A percentile compares a stretch with the other conserved stretches of the same genome.
Evolutionary conservation across 2,113 vertebrate species (phyloP).

Genomic region (Charadrius vociferus): DNA sequence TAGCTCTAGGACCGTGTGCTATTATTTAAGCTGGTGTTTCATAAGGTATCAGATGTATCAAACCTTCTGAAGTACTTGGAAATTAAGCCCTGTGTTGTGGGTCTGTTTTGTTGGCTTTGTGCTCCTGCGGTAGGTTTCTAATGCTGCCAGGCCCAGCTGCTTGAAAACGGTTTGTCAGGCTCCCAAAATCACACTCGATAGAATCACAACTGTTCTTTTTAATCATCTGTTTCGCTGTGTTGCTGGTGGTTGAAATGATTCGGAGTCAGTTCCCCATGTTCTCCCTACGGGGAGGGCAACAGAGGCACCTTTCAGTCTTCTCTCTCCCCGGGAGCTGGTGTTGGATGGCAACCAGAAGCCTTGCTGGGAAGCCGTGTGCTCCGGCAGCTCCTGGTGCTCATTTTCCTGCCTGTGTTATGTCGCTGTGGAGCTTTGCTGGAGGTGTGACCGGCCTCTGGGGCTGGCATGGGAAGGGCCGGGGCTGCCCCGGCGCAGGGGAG

Average conservation of each 20-base stretch:
- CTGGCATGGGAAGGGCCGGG: background rate
- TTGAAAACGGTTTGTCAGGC: background rate
- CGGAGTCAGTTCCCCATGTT: background rate
- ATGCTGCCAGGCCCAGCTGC: background rate
- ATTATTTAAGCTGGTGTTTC: background rate
- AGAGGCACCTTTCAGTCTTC: background rate
- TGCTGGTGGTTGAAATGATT: background rate
- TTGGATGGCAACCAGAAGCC: background rate
- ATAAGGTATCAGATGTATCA: background rate
- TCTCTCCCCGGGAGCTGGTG: background rate
- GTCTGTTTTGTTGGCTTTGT: conserved; percentile 37
- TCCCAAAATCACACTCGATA: background rate
- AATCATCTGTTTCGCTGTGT: rapidly evolving
- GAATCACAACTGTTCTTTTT: background rate
- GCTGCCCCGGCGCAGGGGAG: background rate
- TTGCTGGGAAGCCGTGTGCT: rapidly evolving
- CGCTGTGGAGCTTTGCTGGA: background rate
- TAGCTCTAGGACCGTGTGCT: background rate
- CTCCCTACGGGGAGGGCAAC: background rate
- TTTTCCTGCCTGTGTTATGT: background rate
- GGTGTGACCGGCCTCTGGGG: no score
- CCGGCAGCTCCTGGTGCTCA: rapidly evolving
- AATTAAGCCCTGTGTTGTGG: background rate
- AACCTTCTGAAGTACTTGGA: background rate
- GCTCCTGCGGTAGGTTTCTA: background rate